phyloP scores from a whole-genome alignment of 2,113 vertebrate genomes.

The Podarcis cretensis region DNA sequence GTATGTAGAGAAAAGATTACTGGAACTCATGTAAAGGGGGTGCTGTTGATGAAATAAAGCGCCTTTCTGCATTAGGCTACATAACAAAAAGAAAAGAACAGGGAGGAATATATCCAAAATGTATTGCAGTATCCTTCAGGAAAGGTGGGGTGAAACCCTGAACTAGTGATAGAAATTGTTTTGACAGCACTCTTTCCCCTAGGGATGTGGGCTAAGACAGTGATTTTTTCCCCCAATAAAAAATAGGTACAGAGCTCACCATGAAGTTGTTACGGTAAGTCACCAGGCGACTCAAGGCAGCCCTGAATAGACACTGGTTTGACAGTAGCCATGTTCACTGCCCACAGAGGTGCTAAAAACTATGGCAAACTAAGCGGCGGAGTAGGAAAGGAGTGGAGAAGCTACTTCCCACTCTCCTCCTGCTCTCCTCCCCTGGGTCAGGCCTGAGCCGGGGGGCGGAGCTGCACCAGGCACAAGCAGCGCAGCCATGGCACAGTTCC shows the following conservation, averaged over 20 bases:
- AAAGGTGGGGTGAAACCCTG: constrained; percentile 30
- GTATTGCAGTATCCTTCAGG: constrained; percentile 42
- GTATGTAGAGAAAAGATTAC: constrained; percentile 1
- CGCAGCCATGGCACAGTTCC: too few relatives aligned
- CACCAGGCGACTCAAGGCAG: too few relatives aligned
- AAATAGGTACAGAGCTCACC: too few relatives aligned
- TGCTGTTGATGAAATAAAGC: neutral
- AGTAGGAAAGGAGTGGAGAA: constrained; percentile 12
- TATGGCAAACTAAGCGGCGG: neutral
- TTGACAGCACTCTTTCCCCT: constrained; percentile 31
- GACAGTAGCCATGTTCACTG: too few relatives aligned
- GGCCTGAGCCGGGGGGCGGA: too few relatives aligned
- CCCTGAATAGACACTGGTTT: too few relatives aligned
- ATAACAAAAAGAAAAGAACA: constrained; percentile 42
- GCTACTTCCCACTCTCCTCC: too few relatives aligned
- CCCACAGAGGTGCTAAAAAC: neutral
- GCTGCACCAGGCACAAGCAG: too few relatives aligned
- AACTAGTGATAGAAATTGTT: constrained; percentile 36
- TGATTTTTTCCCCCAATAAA: too few relatives aligned
- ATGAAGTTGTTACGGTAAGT: too few relatives aligned
- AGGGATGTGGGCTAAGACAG: neutral
- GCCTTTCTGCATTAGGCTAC: neutral
- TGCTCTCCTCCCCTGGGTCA: too few relatives aligned
- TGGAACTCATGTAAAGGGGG: neutral
- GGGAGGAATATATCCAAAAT: constrained; percentile 40